These are phyloP conservation scores for Zaprionus kolodkinae DNA, from an alignment of 1,140 invertebrate genomes.

Conservation along the genomic window DNA sequence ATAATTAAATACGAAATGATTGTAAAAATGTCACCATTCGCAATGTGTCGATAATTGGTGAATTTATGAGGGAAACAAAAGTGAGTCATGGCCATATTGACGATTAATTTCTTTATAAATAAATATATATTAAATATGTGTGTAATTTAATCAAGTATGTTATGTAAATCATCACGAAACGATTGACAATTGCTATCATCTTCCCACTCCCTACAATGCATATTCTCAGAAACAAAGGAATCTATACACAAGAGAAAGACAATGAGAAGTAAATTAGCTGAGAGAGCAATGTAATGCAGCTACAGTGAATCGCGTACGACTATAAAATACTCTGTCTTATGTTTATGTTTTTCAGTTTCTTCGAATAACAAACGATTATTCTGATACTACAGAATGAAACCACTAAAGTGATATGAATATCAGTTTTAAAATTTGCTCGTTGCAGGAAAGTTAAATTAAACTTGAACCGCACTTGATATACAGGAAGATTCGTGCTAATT, in stretches of 20 bases:
- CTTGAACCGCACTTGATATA: not conserved
- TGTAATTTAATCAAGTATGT: not conserved
- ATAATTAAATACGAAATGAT: constrained; percentile 30
- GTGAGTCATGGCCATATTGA: constrained; percentile 69
- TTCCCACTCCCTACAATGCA: not conserved
- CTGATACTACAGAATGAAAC: not conserved
- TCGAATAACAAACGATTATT: not conserved
- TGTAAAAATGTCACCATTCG: constrained; percentile 34
- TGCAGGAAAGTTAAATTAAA: not conserved
- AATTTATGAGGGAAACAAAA: constrained; percentile 32
- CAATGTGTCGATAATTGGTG: constrained; percentile 34
- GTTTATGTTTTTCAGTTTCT: not conserved
- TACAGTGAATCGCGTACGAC: not conserved
- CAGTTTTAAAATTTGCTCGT: not conserved
- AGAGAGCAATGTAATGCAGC: too few species aligned
- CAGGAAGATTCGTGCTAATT: not conserved
- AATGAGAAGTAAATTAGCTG: not conserved
- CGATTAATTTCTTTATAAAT: constrained; percentile 33
- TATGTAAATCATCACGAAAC: not conserved
- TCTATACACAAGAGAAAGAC: not conserved
- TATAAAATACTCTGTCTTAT: not conserved
- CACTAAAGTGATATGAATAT: too few species aligned
- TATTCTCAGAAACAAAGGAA: constrained; percentile 17
- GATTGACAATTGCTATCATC: constrained; percentile 1
- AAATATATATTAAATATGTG: constrained; percentile 3